Conservation (phyloP, 1,140 invertebrate genomes). For the Drosophila saltans region DNA sequence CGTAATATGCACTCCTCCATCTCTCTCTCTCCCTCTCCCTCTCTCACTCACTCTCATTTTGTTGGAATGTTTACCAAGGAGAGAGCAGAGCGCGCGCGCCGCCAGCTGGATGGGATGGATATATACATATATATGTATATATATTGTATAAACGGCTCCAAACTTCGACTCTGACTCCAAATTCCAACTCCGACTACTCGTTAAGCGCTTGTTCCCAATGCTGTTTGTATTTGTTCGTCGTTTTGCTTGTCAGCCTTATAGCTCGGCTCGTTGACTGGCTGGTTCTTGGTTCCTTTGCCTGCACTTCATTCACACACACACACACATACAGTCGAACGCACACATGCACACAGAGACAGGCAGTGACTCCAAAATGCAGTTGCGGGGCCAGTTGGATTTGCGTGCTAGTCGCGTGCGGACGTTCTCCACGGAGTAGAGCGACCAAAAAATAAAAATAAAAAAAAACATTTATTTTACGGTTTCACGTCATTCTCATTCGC, state of each 20-base stretch:
- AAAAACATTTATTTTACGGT: background rate
- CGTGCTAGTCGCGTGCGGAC: constrained; percentile 72
- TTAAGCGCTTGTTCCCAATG: constrained; percentile 37
- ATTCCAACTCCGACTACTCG: constrained; percentile 33
- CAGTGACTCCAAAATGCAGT: constrained; percentile 34
- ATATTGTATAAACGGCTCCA: background rate
- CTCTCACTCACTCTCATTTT: background rate
- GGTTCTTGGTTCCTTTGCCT: constrained; percentile 58
- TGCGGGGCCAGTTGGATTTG: constrained; percentile 58
- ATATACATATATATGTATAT: background rate
- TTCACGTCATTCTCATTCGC: background rate
- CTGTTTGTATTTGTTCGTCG: constrained; percentile 37
- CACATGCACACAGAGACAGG: background rate
- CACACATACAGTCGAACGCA: background rate
- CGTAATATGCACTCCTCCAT: constrained; percentile 51
- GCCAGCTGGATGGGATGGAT: constrained; percentile 52
- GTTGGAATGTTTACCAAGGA: constrained; percentile 28
- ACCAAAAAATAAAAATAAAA: background rate
- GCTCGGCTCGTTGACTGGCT: constrained; percentile 42
- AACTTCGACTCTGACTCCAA: constrained; percentile 11
- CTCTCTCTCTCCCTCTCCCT: background rate
- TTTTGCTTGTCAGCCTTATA: constrained; percentile 45
- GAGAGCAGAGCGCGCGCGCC: constrained; percentile 58
- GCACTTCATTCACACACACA: constrained; percentile 49
- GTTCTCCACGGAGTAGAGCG: constrained; percentile 37